Evolutionary conservation across 2,113 vertebrate genomes (phyloP).

Genomic region (Zosterops hypoxanthus): DNA sequence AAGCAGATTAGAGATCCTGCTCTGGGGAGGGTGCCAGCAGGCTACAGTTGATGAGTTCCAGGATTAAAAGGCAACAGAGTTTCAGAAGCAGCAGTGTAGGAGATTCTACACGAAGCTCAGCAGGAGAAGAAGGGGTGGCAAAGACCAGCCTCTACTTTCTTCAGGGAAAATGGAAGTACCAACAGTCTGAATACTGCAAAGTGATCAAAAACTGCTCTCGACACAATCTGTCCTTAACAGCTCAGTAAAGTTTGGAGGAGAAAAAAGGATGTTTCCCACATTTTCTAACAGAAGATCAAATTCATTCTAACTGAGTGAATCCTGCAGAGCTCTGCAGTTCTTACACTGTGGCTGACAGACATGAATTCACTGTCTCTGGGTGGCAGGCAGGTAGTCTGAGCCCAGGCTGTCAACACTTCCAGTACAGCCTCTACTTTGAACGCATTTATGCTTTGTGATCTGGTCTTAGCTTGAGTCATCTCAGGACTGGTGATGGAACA

Average conservation of each 20-base stretch:
- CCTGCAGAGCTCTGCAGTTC: background rate
- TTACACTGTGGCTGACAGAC: background rate
- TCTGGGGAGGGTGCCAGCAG: constrained; percentile 27
- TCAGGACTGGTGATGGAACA: background rate
- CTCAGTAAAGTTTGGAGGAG: background rate
- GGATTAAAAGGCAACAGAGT: constrained; percentile 43
- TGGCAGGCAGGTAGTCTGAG: background rate
- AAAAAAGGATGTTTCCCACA: background rate
- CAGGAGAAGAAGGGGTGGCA: background rate
- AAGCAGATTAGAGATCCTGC: constrained; percentile 36
- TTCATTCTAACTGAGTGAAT: background rate
- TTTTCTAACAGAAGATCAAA: background rate
- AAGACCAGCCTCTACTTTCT: background rate
- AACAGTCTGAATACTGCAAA: background rate
- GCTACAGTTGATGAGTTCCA: constrained; percentile 38
- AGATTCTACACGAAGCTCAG: constrained; percentile 11
- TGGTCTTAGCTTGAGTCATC: background rate
- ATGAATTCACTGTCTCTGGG: background rate
- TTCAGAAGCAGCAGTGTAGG: constrained; percentile 6
- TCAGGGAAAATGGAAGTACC: background rate
- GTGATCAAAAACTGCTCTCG: background rate
- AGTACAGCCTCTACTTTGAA: background rate
- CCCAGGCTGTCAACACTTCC: background rate
- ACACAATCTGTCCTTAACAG: background rate
- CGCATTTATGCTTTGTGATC: background rate